Evolutionary conservation across 2,888 invertebrate species (phyloP), one percentile per base, ranked within the genome.

Genomic region (Meganola albula): DNA sequence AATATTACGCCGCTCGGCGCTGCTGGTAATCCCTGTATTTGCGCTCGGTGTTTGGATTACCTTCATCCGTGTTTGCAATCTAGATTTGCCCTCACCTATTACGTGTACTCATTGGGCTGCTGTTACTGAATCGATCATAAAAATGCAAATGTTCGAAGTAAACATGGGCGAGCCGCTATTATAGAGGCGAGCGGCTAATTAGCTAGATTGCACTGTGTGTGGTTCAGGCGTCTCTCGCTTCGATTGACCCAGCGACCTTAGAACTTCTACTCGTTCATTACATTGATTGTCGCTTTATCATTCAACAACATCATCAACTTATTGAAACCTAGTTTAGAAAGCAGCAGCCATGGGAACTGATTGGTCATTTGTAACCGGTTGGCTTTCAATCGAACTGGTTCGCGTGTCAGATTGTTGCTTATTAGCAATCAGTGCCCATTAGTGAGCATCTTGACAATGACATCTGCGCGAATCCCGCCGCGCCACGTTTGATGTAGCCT

Each of bases 241-340:
- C 58, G 55, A 63, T 74, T 74, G 65, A 73, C 69, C 66, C 54
- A 46, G n/a, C n/a, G n/a, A n/a, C n/a, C n/a, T 40, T 55, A 51
- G 58, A 51, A 64, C 62, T 61, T 59, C 41, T 41, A 31, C 32
- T 44, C 39, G 48, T 48, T 37, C 42, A 53, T 46, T 48, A 30
- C 43, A 55, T 58, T 57, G 42, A 54, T 44, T 48, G 42, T 41
- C 48, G 50, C 44, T 44, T 31, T 41, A 34, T 47, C 47, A 49
- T 63, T 54, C 52, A 52, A 40, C 43, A 44, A 45, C 31, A 31
- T 20, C 28, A 34, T 27, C 23, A 39, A 34, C 27, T 36, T 16
- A 20, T 33, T 24, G 27, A 24, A 29, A 33, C 22, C 12, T 24
- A 14, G 14, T 34, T 25, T 44, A 40, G 44, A 42, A 43, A 44